Evolutionary conservation across 2,888 invertebrate genomes (phyloP), one percentile per base, ranked within the genome.

Genomic region (Acronicta leporina): DNA sequence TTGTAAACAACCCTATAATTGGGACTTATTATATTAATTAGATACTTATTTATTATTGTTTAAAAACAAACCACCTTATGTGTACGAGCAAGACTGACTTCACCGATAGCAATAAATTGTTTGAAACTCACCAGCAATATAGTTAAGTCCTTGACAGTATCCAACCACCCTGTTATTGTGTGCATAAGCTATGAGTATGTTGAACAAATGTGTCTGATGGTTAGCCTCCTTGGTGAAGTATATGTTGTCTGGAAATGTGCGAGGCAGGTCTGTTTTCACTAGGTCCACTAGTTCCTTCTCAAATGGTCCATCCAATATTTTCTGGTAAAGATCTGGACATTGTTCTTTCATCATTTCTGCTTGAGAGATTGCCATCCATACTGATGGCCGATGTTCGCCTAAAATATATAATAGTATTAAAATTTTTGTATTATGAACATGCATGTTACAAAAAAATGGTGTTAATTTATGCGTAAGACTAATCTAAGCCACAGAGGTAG

Each of bases 211-310:
- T 66, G 96, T 95, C 73, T 97, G 96, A 73, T 97, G 96, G 67
- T 96, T 96, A 55, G 96, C 96, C 56, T 96, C 95, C 70, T 96
- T 96, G 65, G 96, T 96, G 86, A 99, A 99, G 90, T 97, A 98
- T 77, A 98, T 98, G 91, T 99, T 99, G 87, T 99, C 98, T 55
- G 99, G 99, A 94, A 98, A 99, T 65, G 99, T 99, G 69, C 99
- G 95, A 68, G 98, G 98, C 79, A 99, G 94, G 95, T 99, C 99
- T 67, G 98, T 97, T 91, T 96, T 96, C 56, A 99, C 98, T 61
- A 96, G 95, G 82, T 98, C 98, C 54, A 96, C 96, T 27, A 97
- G 92, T 81, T 96, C 96, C 78, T 96, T 95, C 80, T 97, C 96
- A 85, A 96, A 96, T 27, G 96, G 96, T 52, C 95, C 95, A 75